A percentile compares a stretch with the other conserved stretches of the same genome.
Conservation (phyloP, 2,888 invertebrate species). For the Galerucella calmariensis region DNA sequence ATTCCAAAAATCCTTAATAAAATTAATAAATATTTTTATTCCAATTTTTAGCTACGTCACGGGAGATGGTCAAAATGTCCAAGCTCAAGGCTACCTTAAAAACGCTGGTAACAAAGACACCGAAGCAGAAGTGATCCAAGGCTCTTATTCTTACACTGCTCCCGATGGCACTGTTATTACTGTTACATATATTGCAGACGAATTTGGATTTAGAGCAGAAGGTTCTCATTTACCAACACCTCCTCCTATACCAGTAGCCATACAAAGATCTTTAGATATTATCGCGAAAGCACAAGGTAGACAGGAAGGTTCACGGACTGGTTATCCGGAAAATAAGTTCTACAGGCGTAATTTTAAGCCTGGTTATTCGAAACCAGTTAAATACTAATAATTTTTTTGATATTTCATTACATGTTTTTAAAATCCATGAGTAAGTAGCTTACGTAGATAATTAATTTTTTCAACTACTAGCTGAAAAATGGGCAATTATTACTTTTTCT, state of each 20-base stretch:
- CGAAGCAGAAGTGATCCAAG: conserved; percentile 80
- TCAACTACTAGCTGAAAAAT: no score
- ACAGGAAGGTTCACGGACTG: conserved; percentile 46
- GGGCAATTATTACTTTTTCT: no score
- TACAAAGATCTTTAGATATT: conserved; percentile 68
- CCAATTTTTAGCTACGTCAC: conserved; percentile 72
- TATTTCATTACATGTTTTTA: no score
- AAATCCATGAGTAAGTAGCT: no score
- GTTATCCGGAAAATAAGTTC: conserved; percentile 40
- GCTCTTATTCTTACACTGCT: conserved; percentile 79
- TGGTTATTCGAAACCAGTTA: conserved; percentile 41
- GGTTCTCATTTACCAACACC: conserved; percentile 83
- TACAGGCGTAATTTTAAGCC: conserved; percentile 44
- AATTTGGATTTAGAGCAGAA: conserved; percentile 81
- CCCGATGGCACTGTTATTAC: conserved; percentile 75
- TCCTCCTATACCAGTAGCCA: conserved; percentile 79
- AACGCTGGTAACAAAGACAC: conserved; percentile 76
- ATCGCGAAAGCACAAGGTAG: conserved; percentile 52
- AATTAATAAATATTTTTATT: background rate
- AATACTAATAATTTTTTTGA: background rate
- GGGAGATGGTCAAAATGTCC: conserved; percentile 82
- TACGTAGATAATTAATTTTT: no score
- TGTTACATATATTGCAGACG: conserved; percentile 78
- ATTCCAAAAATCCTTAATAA: background rate
- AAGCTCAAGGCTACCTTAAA: conserved; percentile 81